Conservation (phyloP, 92 coral and sea anemone species). For the Epizoanthus scotinus region DNA sequence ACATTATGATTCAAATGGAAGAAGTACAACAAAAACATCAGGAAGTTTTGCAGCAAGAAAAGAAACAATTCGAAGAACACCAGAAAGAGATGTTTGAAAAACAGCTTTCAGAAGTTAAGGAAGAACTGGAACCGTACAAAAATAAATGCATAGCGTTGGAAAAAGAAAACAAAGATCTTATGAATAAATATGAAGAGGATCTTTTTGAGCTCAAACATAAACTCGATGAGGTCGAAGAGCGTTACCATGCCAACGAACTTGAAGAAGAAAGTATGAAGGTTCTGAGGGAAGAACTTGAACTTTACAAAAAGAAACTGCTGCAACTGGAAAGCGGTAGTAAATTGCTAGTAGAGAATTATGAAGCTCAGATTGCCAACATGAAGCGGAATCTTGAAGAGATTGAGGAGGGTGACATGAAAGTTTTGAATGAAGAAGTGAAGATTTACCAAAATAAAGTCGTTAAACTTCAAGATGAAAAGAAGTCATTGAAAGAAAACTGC, state of each 20-base stretch:
- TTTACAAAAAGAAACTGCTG: slow-evolving; percentile 73
- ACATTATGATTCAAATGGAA: slow-evolving; percentile 89
- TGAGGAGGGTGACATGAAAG: slow-evolving; percentile 80
- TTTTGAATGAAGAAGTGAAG: slow-evolving; percentile 80
- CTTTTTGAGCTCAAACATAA: slow-evolving; percentile 64
- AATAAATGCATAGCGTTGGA: slow-evolving; percentile 73
- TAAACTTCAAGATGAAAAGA: slow-evolving; percentile 67
- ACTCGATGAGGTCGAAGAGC: slow-evolving; percentile 77
- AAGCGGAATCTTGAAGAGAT: slow-evolving; percentile 69
- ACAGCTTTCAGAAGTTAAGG: slow-evolving; percentile 79
- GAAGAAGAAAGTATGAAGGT: slow-evolving; percentile 69
- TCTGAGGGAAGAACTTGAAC: slow-evolving; percentile 68
- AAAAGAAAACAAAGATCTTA: slow-evolving; percentile 72
- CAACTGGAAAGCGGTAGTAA: slow-evolving; percentile 75
- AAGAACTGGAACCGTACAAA: slow-evolving; percentile 78
- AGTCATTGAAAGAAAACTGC: slow-evolving; percentile 53
- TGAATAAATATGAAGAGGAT: slow-evolving; percentile 73
- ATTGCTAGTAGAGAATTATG: slow-evolving; percentile 79
- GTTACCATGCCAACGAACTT: slow-evolving; percentile 67
- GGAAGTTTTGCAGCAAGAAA: slow-evolving; percentile 74
- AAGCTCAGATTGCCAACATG: slow-evolving; percentile 74
- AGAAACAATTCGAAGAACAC: slow-evolving; percentile 74
- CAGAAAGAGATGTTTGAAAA: slow-evolving; percentile 84
- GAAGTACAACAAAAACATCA: slow-evolving; percentile 89
- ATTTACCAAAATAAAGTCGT: slow-evolving; percentile 72